These are phyloP conservation scores for Lydus trimaculatus DNA, from an alignment of 2,888 invertebrate species.

Conservation along the genomic window DNA sequence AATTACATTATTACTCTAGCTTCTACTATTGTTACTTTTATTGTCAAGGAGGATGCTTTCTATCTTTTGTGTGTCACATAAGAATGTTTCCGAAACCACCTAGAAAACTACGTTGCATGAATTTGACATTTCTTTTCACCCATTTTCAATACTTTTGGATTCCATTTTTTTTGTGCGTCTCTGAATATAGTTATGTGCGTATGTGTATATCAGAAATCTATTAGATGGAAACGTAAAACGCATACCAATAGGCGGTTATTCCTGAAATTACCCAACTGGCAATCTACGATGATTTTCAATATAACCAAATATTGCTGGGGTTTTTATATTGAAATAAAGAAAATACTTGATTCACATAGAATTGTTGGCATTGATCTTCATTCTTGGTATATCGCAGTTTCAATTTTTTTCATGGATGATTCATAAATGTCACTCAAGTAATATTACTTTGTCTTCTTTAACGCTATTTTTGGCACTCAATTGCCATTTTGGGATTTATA, in stretches of 20 bases:
- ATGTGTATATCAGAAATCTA: too few species aligned
- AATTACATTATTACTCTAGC: background rate
- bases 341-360: too few species aligned
- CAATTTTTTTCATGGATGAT: background rate
- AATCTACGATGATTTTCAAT: too few species aligned
- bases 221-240: too few species aligned
- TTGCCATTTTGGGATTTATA: background rate
- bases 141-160: slow-evolving; percentile 8
- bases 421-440: background rate
- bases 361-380: background rate
- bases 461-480: background rate
- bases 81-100: slow-evolving; percentile 20
- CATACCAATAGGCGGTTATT: too few species aligned
- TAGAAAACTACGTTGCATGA: slow-evolving; percentile 25
- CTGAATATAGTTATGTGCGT: too few species aligned
- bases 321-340: too few species aligned
- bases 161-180: too few species aligned
- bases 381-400: background rate
- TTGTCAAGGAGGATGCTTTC: slow-evolving; percentile 12
- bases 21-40: background rate
- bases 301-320: too few species aligned
- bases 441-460: background rate
- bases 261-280: too few species aligned
- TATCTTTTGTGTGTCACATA: slow-evolving; percentile 20
- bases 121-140: slow-evolving; percentile 26